Conservation (phyloP, 2,797 vertebrate genomes). For the Channa striata region DNA sequence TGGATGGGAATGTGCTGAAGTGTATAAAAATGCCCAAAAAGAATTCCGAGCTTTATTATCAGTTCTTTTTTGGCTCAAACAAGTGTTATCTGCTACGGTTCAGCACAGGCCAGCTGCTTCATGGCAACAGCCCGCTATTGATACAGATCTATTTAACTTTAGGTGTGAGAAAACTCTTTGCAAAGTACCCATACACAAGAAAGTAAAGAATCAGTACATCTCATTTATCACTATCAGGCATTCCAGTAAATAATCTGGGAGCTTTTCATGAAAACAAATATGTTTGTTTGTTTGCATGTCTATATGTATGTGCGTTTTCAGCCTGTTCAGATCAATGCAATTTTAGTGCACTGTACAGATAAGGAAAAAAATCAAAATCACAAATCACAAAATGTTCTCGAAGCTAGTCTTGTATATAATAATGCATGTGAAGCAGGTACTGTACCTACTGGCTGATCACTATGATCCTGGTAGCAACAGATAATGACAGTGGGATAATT, state of each 20-base stretch:
- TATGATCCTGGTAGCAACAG: too few species aligned
- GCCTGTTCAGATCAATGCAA: neutral
- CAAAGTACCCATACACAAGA: neutral
- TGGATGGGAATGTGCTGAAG: neutral
- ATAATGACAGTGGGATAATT: too few species aligned
- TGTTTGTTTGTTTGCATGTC: neutral
- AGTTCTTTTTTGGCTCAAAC: conserved; percentile 34
- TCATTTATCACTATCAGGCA: conserved; percentile 16
- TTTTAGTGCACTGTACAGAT: too few species aligned
- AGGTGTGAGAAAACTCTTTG: conserved; percentile 9
- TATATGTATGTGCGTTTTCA: neutral
- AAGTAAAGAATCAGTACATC: conserved; percentile 29
- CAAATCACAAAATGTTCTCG: too few species aligned
- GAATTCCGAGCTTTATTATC: conserved; percentile 53
- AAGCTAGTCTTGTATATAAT: too few species aligned
- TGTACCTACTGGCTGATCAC: too few species aligned
- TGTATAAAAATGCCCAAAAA: conserved; percentile 21
- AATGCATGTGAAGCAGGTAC: too few species aligned
- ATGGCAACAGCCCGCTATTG: conserved; percentile 21
- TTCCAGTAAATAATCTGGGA: conserved; percentile 12
- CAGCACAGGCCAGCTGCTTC: conserved; percentile 32
- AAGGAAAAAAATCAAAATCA: too few species aligned
- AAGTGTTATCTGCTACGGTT: conserved; percentile 50
- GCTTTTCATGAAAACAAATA: conserved; percentile 11
- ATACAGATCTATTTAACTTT: conserved; percentile 39